Evolutionary conservation across 2,113 vertebrate genomes (phyloP).

Genomic region (Leucosticte australis): DNA sequence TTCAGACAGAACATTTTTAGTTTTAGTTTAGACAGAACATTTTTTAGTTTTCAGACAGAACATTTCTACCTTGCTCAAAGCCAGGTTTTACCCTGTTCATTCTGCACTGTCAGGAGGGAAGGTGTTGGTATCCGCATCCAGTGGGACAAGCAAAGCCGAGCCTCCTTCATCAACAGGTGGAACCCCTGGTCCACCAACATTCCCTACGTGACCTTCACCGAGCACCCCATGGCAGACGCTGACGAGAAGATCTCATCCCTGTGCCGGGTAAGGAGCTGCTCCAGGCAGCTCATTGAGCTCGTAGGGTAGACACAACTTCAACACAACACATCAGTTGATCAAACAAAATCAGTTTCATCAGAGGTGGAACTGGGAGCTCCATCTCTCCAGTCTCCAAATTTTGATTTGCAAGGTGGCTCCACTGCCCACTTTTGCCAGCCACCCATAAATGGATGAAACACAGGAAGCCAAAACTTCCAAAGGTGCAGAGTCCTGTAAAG

Average conservation of each 20-base stretch:
- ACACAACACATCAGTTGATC: not conserved
- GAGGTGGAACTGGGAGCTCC: not conserved
- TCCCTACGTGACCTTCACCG: conserved; percentile 90
- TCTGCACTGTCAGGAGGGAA: conserved; percentile 77
- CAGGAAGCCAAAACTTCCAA: rapidly evolving
- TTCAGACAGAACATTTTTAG: not conserved
- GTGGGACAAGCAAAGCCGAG: conserved; percentile 89
- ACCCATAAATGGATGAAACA: not conserved
- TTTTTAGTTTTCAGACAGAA: not conserved
- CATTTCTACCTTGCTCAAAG: not conserved
- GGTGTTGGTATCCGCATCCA: conserved; percentile 88
- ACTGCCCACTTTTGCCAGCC: not conserved
- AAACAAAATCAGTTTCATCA: not conserved
- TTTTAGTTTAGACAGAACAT: not conserved
- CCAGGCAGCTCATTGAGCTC: not conserved
- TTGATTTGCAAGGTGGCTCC: not conserved
- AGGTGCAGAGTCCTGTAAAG: not conserved
- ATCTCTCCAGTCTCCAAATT: rapidly evolving
- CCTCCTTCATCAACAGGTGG: conserved; percentile 92
- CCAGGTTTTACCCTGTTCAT: rapidly evolving
- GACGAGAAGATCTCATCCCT: conserved; percentile 90
- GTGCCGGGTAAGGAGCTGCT: conserved; percentile 80
- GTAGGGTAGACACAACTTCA: rapidly evolving
- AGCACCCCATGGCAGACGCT: conserved; percentile 89
- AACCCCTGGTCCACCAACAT: conserved; percentile 95